Base-by-base conservation (phyloP, 2,888 invertebrate genomes). In the Dryococelus australis region DNA sequence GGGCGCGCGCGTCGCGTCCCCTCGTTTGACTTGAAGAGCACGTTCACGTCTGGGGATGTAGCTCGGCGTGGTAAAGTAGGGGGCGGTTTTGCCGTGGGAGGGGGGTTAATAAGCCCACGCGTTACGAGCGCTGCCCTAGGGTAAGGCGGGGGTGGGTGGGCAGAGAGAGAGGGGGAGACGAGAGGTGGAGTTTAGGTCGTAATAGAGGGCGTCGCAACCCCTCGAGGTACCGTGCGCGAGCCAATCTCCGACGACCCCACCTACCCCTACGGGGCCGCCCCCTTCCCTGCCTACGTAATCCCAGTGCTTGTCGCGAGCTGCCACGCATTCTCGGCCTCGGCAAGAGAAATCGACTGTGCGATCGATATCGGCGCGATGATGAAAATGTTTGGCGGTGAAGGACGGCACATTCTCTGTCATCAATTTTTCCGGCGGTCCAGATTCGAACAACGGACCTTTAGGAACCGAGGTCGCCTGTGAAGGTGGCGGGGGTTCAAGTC, bases 51-150 rank as follows among this genome's bases (percentile, higher is more conserved):
- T 65, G n/a, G 65, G 65, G 65, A 9, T 65, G 65, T 65, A 24
- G 65, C 65, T 9, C 8, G 65, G 4, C 13, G 20, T 12, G 51
- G 20, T 1, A 51, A 20, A 20, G 12, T 51, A 8, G 8, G 20
- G 12, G 51, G 65, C 1, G 65, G 20, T 65, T 8, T 1, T n/a
- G n/a, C 8, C 24, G 65, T n/a, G 65, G 65, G n/a, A 20, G 51
- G 51, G 51, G 2, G n/a, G 65, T 20, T 65, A 65, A 65, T 65
- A 65, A 65, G 65, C 65, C 65, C 65, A 65, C 65, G 65, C 65
- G 65, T 65, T 65, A 65, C 65, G 65, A 65, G 65, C 65, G 65
- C 65, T 65, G 65, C 65, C 65, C 65, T 65, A 65, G 65, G 65
- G 65, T 65, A 65, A 65, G 65, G 65, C 20, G 8, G 1, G 51